phyloP scores from a whole-genome alignment of 2,797 vertebrate species.

The Bradypodion ventrale region DNA sequence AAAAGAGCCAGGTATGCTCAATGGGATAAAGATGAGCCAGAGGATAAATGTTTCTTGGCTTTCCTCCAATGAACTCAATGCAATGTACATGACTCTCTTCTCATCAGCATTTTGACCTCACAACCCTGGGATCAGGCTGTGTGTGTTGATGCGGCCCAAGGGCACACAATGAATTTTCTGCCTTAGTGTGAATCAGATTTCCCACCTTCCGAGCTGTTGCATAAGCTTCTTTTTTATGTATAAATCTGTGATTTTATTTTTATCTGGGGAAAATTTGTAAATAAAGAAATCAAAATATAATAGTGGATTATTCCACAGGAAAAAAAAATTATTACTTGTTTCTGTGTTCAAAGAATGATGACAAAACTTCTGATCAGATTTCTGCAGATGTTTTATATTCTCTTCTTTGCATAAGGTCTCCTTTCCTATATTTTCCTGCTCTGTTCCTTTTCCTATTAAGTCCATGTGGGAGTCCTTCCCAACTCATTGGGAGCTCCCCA shows the following conservation, averaged over 20 bases:
- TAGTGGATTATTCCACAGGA: background rate
- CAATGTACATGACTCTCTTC: too few relatives aligned
- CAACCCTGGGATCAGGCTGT: too few relatives aligned
- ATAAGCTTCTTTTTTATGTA: background rate
- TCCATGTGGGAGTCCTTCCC: too few relatives aligned
- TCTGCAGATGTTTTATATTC: background rate
- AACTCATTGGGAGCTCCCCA: too few relatives aligned
- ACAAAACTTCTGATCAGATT: background rate
- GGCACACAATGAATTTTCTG: background rate
- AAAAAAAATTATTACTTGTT: background rate
- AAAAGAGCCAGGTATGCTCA: too few relatives aligned
- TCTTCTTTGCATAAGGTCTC: background rate
- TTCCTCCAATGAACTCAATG: too few relatives aligned
- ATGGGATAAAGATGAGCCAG: too few relatives aligned
- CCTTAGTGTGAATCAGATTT: background rate
- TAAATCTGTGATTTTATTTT: background rate
- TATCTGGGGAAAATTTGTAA: background rate
- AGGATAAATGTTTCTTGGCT: too few relatives aligned
- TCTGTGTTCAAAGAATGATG: background rate
- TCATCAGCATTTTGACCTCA: too few relatives aligned
- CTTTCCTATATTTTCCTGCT: too few relatives aligned
- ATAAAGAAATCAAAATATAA: background rate
- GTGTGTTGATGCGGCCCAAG: too few relatives aligned
- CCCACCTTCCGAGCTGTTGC: background rate
- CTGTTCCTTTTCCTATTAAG: too few relatives aligned